phyloP scores from a whole-genome alignment of 2,113 vertebrate genomes.

The Macrotis lagotis region DNA sequence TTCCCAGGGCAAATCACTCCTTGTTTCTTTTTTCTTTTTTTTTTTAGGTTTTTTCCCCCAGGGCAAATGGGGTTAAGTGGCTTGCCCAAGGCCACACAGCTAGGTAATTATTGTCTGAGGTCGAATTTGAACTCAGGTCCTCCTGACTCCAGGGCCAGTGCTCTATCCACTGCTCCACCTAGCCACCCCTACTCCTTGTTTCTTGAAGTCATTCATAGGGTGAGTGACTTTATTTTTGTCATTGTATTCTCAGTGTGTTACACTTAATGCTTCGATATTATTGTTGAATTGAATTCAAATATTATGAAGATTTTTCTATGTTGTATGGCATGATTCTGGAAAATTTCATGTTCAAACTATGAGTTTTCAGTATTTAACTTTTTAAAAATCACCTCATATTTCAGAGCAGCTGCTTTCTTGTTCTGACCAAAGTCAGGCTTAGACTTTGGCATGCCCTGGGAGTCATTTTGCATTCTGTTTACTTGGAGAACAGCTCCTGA shows the following conservation, averaged over 20 bases:
- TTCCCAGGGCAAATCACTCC: background rate
- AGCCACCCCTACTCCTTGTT: too few species aligned
- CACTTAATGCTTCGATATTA: background rate
- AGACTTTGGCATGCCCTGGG: background rate
- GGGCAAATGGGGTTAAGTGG: too few species aligned
- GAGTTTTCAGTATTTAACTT: conserved; percentile 20
- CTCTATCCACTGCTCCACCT: too few species aligned
- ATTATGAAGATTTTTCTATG: conserved; percentile 51
- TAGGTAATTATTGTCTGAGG: too few species aligned
- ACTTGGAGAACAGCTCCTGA: conserved; percentile 29
- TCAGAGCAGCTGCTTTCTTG: conserved; percentile 53
- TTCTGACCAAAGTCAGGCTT: background rate
- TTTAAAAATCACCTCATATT: conserved; percentile 56
- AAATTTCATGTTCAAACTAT: conserved; percentile 52
- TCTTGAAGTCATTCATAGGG: background rate
- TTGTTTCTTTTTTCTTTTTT: too few species aligned
- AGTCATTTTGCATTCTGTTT: conserved; percentile 55
- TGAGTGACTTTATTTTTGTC: background rate
- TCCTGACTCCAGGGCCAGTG: too few species aligned
- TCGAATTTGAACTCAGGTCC: too few species aligned
- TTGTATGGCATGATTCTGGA: background rate
- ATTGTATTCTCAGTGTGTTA: background rate
- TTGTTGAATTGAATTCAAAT: background rate
- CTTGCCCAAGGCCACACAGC: too few species aligned
- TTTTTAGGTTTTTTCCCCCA: too few species aligned